Evolutionary conservation across 2,113 vertebrate species (phyloP).

Genomic region (Bambusicola thoracicus): DNA sequence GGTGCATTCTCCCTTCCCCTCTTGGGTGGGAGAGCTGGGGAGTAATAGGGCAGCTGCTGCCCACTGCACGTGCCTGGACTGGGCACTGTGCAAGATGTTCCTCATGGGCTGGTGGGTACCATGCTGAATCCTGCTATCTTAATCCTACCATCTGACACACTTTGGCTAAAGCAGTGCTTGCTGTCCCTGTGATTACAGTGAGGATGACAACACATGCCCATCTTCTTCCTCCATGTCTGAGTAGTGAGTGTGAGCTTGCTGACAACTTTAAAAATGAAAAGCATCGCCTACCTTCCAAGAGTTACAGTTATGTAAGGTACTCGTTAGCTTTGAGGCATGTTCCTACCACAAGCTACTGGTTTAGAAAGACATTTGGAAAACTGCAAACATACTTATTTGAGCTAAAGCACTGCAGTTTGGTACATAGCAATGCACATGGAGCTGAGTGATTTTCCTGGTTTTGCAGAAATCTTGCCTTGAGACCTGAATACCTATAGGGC

Average conservation of each 20-base stretch:
- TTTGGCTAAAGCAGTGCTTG: background rate
- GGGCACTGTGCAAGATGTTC: fast-evolving
- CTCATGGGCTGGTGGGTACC: fast-evolving
- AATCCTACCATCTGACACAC: background rate
- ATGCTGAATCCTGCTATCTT: fast-evolving
- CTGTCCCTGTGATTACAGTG: background rate
- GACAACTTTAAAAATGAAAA: background rate
- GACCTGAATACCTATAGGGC: background rate
- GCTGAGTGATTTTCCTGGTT: background rate
- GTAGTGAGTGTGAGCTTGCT: background rate
- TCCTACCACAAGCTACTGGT: background rate
- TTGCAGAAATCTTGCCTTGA: background rate
- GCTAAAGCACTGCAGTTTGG: background rate
- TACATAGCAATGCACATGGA: background rate
- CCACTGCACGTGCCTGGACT: background rate
- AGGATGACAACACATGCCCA: background rate
- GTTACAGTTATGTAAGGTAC: background rate
- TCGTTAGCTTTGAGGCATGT: background rate
- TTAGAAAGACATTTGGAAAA: background rate
- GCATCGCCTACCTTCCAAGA: background rate
- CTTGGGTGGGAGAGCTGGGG: background rate
- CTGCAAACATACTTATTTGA: background rate
- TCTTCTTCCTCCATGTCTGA: background rate
- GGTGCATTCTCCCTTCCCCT: background rate
- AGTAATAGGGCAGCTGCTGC: background rate